phyloP scores from a whole-genome alignment of 2,113 vertebrate genomes.

The Myxocyprinus asiaticus region DNA sequence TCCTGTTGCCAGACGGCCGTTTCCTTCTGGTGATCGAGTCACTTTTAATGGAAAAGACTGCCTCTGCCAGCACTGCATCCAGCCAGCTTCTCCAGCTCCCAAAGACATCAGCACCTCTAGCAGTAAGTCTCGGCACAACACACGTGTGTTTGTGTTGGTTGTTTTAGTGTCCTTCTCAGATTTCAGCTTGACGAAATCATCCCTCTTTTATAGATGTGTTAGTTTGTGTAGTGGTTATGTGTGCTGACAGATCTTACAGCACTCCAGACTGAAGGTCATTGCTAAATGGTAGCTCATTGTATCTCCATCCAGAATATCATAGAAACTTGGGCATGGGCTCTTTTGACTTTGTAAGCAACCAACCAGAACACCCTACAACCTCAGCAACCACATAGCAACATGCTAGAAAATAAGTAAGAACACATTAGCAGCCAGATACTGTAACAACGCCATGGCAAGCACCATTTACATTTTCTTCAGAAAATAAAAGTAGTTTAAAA shows the following conservation, averaged over 20 bases:
- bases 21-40: constrained; percentile 95
- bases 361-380: too few species aligned
- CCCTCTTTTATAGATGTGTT: constrained; percentile 1
- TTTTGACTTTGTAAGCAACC: too few species aligned
- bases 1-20: constrained; percentile 83
- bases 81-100: constrained; percentile 90
- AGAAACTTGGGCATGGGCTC: too few species aligned
- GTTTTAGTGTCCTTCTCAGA: constrained; percentile 7
- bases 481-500: too few species aligned
- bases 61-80: constrained; percentile 92
- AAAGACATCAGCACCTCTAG: constrained; percentile 86
- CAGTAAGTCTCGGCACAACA: constrained; percentile 79
- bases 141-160: constrained; percentile 7
- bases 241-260: background rate
- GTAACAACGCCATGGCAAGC: background rate
- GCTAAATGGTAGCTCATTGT: background rate
- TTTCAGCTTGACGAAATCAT: constrained; percentile 9
- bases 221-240: background rate
- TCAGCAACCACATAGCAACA: too few species aligned
- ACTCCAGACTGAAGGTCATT: constrained; percentile 14
- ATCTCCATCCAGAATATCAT: too few species aligned
- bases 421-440: background rate
- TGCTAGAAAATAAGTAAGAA: too few species aligned
- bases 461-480: background rate
- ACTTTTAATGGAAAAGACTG: constrained; percentile 99